Percentiles rank a stretch among this genome's conserved stretches.
phyloP scores from a whole-genome alignment of 2,113 vertebrate genomes.

The Etheostoma cragini region DNA sequence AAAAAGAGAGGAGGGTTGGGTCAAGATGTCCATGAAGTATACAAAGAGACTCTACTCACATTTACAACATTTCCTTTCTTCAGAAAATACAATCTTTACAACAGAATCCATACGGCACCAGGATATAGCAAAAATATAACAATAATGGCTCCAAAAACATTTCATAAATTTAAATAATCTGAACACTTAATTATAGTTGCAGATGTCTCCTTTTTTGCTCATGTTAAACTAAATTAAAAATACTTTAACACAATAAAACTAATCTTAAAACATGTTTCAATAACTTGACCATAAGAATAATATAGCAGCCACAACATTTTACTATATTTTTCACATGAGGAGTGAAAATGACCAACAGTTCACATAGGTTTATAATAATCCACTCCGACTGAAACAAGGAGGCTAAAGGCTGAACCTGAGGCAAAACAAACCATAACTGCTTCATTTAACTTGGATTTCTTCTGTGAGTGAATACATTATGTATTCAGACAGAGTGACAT shows the following conservation, averaged over 20 bases:
- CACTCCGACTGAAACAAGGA: constrained; percentile 20
- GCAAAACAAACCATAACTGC: constrained; percentile 36
- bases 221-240: neutral
- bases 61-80: neutral
- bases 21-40: neutral
- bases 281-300: neutral
- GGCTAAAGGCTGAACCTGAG: constrained; percentile 28
- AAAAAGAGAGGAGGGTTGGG: neutral
- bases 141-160: neutral
- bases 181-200: neutral
- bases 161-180: neutral
- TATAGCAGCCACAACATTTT: neutral
- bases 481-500: constrained; percentile 24
- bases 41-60: neutral
- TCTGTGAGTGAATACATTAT: constrained; percentile 29
- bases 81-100: neutral
- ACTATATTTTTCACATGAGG: neutral
- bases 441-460: constrained; percentile 43
- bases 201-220: neutral
- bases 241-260: neutral
- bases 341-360: neutral
- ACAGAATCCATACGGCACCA: neutral
- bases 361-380: constrained; percentile 21
- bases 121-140: neutral
- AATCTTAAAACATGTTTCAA: neutral